These are phyloP conservation scores for Drosophila quasianomalipes DNA, from an alignment of 2,888 invertebrate genomes.

Conservation along the genomic window DNA sequence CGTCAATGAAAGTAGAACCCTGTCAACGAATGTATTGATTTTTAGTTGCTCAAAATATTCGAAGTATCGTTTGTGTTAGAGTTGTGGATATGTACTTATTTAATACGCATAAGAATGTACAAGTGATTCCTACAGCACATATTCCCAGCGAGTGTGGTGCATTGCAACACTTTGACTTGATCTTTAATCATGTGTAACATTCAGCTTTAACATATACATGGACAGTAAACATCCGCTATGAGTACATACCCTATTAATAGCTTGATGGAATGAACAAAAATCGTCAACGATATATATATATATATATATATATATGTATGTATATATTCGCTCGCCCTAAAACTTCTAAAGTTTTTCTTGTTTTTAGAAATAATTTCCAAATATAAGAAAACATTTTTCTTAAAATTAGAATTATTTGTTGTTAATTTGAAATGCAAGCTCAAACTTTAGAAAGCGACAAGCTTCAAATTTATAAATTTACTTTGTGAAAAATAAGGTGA, in stretches of 20 bases:
- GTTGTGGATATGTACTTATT: background rate
- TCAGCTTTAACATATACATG: too few species aligned
- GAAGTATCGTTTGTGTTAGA: background rate
- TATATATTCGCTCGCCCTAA: too few species aligned
- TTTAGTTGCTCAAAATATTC: background rate
- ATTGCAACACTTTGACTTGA: background rate
- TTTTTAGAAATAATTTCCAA: background rate
- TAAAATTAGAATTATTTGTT: background rate
- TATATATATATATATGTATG: background rate
- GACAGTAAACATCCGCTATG: too few species aligned
- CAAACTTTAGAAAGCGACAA: background rate
- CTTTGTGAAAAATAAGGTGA: background rate
- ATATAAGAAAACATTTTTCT: background rate
- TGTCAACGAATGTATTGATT: background rate
- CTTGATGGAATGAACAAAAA: background rate
- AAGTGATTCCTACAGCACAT: background rate
- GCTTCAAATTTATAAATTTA: background rate
- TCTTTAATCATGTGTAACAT: background rate
- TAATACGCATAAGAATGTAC: background rate
- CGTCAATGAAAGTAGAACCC: constrained; percentile 31
- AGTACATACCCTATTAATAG: background rate
- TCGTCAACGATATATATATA: background rate
- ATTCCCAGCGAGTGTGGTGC: background rate
- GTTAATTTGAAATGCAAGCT: background rate
- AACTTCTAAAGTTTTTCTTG: background rate